Base-by-base conservation (phyloP, 2,797 vertebrate genomes). In the Siniperca obscura region DNA sequence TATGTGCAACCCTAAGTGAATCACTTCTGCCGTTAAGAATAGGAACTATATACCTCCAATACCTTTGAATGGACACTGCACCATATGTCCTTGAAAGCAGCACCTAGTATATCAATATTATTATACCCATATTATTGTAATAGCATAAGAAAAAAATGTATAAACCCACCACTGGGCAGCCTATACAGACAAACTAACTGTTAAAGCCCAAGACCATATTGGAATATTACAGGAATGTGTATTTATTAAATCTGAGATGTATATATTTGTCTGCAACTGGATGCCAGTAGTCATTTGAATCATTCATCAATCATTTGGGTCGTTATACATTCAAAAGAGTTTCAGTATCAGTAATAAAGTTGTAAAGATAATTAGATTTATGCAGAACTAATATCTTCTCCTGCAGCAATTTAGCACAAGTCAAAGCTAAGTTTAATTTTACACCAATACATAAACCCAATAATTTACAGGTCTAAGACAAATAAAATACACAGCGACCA, bases 391-490 rank as follows among this genome's bases (percentile, higher is more conserved):
- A 9, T 25, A 36, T 56, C 4, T 44, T 27, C 19, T 10, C 19
- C 27, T 40, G 9, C 50, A 40, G 40, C n/a, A 13, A 1, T 27
- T 53, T 22, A 61, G 40, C 52, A 12, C n/a, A 3, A 4, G 17
- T 59, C 5, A 17, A 74, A 59, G 59, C 4, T 14, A 16, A 13
- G 27, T 67, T 72, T 55, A 9, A 75, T 75, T 60, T n/a, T 17
- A 69, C 11, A 30, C n/a, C 12, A 36, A 7, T 7, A 13, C 19
- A 30, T 50, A 4, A 61, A 57, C 3, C 14, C 7, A 46, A 38
- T 66, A 14, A 53, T 44, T 52, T 16, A 7, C 19, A 76, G 21
- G 9, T n/a, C 7, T 42, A 4, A 38, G 22, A 44, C 21, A 4
- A 57, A 50, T 61, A 52, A 22, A 64, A 27, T 11, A 34, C 10